Conservation (phyloP, 2,113 vertebrate species). For the Dromas ardeola region DNA sequence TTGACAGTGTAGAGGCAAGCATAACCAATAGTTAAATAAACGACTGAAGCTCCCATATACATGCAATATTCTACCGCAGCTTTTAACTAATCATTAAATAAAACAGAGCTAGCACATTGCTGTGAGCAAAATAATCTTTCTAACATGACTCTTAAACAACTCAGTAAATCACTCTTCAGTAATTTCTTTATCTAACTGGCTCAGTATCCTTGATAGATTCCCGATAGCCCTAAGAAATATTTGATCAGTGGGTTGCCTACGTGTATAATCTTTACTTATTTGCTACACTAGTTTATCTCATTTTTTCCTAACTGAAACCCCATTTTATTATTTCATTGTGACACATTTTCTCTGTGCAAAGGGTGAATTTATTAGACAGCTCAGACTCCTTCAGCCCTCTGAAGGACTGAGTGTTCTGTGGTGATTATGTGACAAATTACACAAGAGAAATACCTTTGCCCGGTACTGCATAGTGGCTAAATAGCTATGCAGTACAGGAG, state of each 20-base stretch:
- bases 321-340: slow-evolving; percentile 65
- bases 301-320: slow-evolving; percentile 58
- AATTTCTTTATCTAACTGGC: slow-evolving; percentile 68
- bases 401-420: not conserved
- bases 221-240: slow-evolving; percentile 66
- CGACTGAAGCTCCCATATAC: not conserved
- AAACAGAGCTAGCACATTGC: slow-evolving; percentile 59
- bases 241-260: slow-evolving; percentile 67
- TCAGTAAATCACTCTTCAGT: slow-evolving; percentile 66
- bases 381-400: slow-evolving; percentile 8
- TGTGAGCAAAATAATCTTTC: slow-evolving; percentile 66
- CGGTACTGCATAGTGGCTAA: not conserved
- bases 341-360: slow-evolving; percentile 40
- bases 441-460: not conserved
- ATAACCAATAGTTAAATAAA: slow-evolving; percentile 48
- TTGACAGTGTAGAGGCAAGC: not conserved
- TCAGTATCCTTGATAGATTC: slow-evolving; percentile 62
- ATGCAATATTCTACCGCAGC: not conserved
- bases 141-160: slow-evolving; percentile 63
- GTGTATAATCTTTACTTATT: slow-evolving; percentile 69
- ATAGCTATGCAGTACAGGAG: not conserved
- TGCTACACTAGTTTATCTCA: slow-evolving; percentile 66
- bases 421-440: slow-evolving; percentile 19
- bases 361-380: slow-evolving; percentile 45
- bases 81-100: slow-evolving; percentile 66